Evolutionary conservation across 2,888 invertebrate species (phyloP).

Genomic region (Limnephilus lunatus): DNA sequence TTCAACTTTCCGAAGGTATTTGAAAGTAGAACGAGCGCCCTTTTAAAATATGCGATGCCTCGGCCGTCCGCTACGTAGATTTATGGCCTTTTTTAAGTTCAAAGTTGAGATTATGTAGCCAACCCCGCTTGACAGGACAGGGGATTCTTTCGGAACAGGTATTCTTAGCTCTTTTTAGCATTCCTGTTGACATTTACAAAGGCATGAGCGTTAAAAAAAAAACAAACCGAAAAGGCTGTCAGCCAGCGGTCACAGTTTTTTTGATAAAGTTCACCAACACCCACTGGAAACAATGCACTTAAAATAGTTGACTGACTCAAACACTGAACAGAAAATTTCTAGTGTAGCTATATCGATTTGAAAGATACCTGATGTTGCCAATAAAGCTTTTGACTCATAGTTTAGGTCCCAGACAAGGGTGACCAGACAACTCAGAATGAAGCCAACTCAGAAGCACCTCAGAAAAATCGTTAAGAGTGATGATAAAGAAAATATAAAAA

Average conservation of each 20-base stretch:
- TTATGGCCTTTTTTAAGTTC: slow-evolving; percentile 63
- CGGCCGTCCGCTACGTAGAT: slow-evolving; percentile 57
- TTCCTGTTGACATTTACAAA: slow-evolving; percentile 59
- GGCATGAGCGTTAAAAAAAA: slow-evolving; percentile 22
- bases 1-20: slow-evolving; percentile 2
- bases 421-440: too few relatives aligned
- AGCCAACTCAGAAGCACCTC: too few relatives aligned
- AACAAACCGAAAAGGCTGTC: not conserved
- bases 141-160: slow-evolving; percentile 51
- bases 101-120: slow-evolving; percentile 63
- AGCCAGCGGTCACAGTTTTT: not conserved
- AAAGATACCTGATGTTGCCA: too few relatives aligned
- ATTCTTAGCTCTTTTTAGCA: slow-evolving; percentile 54
- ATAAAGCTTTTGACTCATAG: too few relatives aligned
- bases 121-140: slow-evolving; percentile 42
- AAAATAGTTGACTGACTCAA: too few relatives aligned
- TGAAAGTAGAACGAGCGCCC: slow-evolving; percentile 19
- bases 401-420: too few relatives aligned
- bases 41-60: slow-evolving; percentile 58
- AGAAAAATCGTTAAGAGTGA: too few relatives aligned
- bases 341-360: too few relatives aligned
- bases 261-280: not conserved
- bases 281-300: not conserved
- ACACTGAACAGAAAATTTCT: too few relatives aligned
- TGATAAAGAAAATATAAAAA: too few relatives aligned